These are phyloP conservation scores for Chrysoperla carnea DNA, from an alignment of 1,140 invertebrate genomes.

Conservation along the genomic window DNA sequence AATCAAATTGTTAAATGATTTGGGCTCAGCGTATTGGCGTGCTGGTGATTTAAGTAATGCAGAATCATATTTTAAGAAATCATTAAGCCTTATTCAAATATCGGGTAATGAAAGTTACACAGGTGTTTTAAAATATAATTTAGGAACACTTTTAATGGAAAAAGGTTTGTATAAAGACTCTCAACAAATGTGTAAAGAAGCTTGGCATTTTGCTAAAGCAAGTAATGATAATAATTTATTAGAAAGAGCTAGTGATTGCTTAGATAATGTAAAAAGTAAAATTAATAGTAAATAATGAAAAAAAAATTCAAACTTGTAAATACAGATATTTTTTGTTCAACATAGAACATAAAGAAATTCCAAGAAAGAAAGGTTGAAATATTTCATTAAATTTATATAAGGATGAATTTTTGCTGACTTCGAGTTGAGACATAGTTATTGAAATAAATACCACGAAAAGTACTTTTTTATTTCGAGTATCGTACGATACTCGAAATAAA, in stretches of 20 bases:
- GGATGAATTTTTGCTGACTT: too few relatives aligned
- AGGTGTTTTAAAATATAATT: slow-evolving; percentile 60
- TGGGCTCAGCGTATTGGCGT: slow-evolving; percentile 54
- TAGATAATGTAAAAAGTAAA: slow-evolving; percentile 9
- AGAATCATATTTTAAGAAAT: slow-evolving; percentile 49
- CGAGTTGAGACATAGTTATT: too few relatives aligned
- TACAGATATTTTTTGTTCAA: too few relatives aligned
- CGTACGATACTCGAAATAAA: too few relatives aligned
- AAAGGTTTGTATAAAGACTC: slow-evolving; percentile 51
- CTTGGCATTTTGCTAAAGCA: slow-evolving; percentile 44
- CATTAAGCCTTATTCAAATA: slow-evolving; percentile 43
- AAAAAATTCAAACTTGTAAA: too few relatives aligned
- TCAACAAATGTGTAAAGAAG: slow-evolving; percentile 48
- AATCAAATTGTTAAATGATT: slow-evolving; percentile 67
- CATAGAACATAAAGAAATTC: too few relatives aligned
- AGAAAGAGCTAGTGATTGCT: slow-evolving; percentile 41
- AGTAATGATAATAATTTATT: slow-evolving; percentile 41
- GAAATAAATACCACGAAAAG: too few relatives aligned
- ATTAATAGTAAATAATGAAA: not conserved
- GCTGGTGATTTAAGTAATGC: slow-evolving; percentile 48
- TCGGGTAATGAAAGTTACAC: slow-evolving; percentile 45
- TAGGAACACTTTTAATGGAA: slow-evolving; percentile 62
- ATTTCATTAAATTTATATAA: too few relatives aligned
- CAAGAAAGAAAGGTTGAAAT: too few relatives aligned
- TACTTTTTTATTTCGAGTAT: too few relatives aligned